Evolutionary conservation across 2,113 vertebrate species (phyloP).

Genomic region (Bettongia penicillata): DNA sequence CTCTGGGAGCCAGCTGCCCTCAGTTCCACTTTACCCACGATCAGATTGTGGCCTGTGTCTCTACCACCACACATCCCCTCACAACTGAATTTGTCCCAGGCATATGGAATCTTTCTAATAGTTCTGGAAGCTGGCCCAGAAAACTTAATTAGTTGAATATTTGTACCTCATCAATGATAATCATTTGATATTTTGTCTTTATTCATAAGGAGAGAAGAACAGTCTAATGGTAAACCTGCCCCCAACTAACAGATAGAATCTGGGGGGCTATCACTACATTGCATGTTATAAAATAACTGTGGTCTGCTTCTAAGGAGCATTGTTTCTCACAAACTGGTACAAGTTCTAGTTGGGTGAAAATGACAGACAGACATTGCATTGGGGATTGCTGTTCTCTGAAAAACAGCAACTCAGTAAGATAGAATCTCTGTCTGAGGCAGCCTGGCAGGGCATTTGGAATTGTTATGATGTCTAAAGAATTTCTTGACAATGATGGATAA

Average conservation of each 20-base stretch:
- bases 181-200: constrained; percentile 5
- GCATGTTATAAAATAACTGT: constrained; percentile 23
- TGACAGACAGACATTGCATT: constrained; percentile 21
- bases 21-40: neutral
- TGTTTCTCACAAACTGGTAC: constrained; percentile 65
- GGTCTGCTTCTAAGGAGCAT: constrained; percentile 39
- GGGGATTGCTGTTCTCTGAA: constrained; percentile 62
- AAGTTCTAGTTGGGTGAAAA: constrained; percentile 64
- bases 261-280: neutral
- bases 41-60: neutral
- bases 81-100: neutral
- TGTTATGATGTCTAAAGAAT: constrained; percentile 73
- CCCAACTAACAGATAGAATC: constrained; percentile 1
- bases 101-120: neutral
- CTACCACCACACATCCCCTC: neutral
- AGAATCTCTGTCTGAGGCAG: constrained; percentile 65
- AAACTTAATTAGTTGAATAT: neutral
- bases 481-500: constrained; percentile 80
- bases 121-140: neutral
- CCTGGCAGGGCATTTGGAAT: constrained; percentile 59
- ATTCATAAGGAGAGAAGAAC: constrained; percentile 17
- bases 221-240: constrained; percentile 53
- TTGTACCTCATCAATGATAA: neutral
- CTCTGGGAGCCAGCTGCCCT: neutral
- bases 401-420: constrained; percentile 37